A percentile compares a stretch with the other conserved stretches of the same genome.
phyloP scores from a whole-genome alignment of 1,140 invertebrate species.

The Hyles euphorbiae region DNA sequence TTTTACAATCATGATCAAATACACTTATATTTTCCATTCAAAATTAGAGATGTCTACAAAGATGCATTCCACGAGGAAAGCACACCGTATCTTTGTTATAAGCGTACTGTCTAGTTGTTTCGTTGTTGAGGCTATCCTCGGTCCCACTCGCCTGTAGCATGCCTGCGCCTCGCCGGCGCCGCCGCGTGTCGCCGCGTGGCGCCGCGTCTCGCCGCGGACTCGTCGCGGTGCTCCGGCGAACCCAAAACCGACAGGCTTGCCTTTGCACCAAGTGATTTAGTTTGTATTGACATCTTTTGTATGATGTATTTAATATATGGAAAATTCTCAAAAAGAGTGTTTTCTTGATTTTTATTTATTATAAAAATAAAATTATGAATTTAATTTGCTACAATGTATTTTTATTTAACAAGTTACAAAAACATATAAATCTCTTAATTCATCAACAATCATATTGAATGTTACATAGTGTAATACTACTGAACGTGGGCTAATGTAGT shows the following conservation, averaged over 20 bases:
- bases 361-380: conserved; percentile 75
- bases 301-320: conserved; percentile 74
- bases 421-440: background rate
- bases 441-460: too few relatives aligned
- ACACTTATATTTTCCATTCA: conserved; percentile 51
- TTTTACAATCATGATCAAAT: conserved; percentile 72
- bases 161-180: conserved; percentile 12
- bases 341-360: conserved; percentile 75
- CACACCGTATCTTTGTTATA: conserved; percentile 58
- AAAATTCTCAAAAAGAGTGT: conserved; percentile 69
- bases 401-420: conserved; percentile 34
- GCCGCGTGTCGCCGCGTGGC: background rate
- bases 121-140: conserved; percentile 65
- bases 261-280: conserved; percentile 76
- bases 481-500: too few relatives aligned
- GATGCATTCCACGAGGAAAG: conserved; percentile 60
- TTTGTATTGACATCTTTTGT: conserved; percentile 75
- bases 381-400: conserved; percentile 70
- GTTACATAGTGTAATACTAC: too few relatives aligned
- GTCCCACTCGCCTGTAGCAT: conserved; percentile 61
- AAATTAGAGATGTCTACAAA: conserved; percentile 56
- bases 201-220: conserved; percentile 17
- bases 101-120: conserved; percentile 46
- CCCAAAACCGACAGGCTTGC: conserved; percentile 68
- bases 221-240: conserved; percentile 23